Conservation (phyloP, 2,888 invertebrate genomes). For the Drosophila ustulata region DNA sequence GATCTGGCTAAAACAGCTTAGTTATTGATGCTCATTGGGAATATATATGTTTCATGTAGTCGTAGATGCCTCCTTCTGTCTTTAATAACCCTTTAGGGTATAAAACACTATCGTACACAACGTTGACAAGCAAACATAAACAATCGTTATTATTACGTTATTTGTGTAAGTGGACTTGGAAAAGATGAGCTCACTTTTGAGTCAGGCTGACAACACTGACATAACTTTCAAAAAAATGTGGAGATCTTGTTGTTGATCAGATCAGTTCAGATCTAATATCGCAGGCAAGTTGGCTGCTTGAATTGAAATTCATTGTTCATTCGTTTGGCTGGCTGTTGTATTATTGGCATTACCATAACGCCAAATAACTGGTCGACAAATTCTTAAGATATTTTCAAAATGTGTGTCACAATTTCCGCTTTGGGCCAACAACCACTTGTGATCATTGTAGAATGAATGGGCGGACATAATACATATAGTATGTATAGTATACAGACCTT, state of each 20-base stretch:
- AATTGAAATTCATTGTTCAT: conserved; percentile 12
- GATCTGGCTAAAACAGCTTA: too few species aligned
- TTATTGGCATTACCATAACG: conserved; percentile 15
- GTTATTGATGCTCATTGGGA: too few species aligned
- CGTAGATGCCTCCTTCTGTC: too few species aligned
- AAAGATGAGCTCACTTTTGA: conserved; percentile 61
- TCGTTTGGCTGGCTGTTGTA: neutral
- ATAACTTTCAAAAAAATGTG: conserved; percentile 17
- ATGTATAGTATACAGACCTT: neutral
- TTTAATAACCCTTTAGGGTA: too few species aligned
- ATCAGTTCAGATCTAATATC: neutral
- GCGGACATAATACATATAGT: neutral
- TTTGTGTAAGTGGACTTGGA: conserved; percentile 2
- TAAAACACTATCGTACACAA: neutral
- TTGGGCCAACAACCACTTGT: conserved; percentile 20
- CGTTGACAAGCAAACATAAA: conserved; percentile 24
- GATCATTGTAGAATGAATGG: conserved; percentile 41
- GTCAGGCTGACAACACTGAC: conserved; percentile 31
- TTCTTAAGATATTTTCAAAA: conserved; percentile 29
- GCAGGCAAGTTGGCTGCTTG: conserved; percentile 1
- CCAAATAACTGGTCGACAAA: conserved; percentile 7
- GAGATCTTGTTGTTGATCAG: neutral
- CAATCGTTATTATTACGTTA: conserved; percentile 27
- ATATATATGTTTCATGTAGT: too few species aligned
- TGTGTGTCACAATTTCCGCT: conserved; percentile 63